Evolutionary conservation across 2,888 invertebrate species (phyloP).

Genomic region (Xanthia togata): DNA sequence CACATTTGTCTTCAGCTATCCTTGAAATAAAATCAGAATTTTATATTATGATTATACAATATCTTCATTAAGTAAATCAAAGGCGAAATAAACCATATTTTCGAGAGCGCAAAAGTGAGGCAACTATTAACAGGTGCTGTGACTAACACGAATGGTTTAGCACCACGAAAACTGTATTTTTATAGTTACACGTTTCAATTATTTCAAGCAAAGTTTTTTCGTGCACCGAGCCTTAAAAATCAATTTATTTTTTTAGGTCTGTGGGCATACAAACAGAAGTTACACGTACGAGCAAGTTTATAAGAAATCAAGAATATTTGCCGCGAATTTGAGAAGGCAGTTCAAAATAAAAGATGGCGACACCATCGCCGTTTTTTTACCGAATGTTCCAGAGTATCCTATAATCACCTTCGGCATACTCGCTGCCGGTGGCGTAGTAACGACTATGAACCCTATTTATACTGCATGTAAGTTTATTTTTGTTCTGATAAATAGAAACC

Average conservation of each 20-base stretch:
- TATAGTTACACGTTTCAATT: no score
- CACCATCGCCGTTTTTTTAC: slow-evolving; percentile 92
- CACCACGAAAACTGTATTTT: no score
- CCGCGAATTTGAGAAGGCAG: slow-evolving; percentile 90
- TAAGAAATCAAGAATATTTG: slow-evolving; percentile 90
- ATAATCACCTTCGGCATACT: slow-evolving; percentile 91
- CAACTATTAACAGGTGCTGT: no score
- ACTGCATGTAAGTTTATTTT: slow-evolving; percentile 86
- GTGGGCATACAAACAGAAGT: slow-evolving; percentile 92
- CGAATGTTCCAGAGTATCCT: slow-evolving; percentile 93
- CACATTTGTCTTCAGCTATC: no score
- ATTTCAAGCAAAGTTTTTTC: no score
- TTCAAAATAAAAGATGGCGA: slow-evolving; percentile 91
- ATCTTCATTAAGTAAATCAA: no score
- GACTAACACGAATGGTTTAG: no score
- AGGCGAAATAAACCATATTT: no score
- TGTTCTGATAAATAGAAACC: not conserved
- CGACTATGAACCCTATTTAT: slow-evolving; percentile 93
- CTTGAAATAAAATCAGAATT: no score
- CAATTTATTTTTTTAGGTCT: slow-evolving; percentile 88
- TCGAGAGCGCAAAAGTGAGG: no score
- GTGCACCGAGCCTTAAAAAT: not conserved
- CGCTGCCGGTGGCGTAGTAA: slow-evolving; percentile 91
- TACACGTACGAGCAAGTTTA: slow-evolving; percentile 92
- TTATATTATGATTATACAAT: no score